These are phyloP conservation scores for Grammomys surdaster DNA, from an alignment of 2,113 vertebrate genomes.

Conservation along the genomic window DNA sequence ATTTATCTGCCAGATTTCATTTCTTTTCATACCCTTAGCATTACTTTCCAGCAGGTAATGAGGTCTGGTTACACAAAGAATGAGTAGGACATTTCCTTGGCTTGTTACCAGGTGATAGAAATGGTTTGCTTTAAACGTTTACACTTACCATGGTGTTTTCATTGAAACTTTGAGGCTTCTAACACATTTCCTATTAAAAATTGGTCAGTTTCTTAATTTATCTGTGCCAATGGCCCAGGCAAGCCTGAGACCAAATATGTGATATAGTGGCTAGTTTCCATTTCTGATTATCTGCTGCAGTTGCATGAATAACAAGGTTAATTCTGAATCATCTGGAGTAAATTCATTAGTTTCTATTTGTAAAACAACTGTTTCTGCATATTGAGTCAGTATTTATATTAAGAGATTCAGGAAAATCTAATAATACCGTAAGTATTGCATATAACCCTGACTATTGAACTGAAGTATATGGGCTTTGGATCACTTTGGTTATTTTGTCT, in stretches of 20 bases:
- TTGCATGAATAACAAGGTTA: not conserved
- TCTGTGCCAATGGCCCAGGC: too few relatives aligned
- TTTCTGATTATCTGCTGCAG: not conserved
- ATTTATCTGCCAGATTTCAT: not conserved
- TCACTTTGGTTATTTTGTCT: too few relatives aligned
- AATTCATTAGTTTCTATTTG: not conserved
- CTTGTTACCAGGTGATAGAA: not conserved
- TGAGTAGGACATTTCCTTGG: not conserved
- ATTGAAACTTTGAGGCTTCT: not conserved
- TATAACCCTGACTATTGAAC: too few relatives aligned
- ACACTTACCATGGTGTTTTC: not conserved
- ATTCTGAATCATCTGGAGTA: not conserved
- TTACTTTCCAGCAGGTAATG: not conserved
- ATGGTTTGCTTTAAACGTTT: not conserved
- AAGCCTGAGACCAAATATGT: not conserved
- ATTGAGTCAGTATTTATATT: too few relatives aligned
- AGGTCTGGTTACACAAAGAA: not conserved
- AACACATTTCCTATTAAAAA: not conserved
- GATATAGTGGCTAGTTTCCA: too few relatives aligned
- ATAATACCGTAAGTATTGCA: too few relatives aligned
- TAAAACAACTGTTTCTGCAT: not conserved
- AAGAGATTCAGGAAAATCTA: too few relatives aligned
- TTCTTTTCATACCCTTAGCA: not conserved
- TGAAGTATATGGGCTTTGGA: too few relatives aligned
- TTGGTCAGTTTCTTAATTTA: not conserved